Evolutionary conservation across 2,113 vertebrate genomes (phyloP).

Genomic region (Protomyctophum bolini): DNA sequence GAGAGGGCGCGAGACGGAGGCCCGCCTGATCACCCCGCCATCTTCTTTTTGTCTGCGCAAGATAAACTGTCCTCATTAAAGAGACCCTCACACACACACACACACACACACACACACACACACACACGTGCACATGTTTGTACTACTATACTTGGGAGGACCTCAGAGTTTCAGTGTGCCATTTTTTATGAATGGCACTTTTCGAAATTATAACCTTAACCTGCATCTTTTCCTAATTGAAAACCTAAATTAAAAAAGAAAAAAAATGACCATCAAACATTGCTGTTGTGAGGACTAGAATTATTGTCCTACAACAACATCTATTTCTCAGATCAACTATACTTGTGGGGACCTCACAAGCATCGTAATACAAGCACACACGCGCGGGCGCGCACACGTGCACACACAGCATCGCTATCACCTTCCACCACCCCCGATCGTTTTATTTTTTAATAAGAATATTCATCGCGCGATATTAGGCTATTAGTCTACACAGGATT

Average conservation of each 20-base stretch:
- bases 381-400: neutral
- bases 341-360: no score
- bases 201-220: no score
- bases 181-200: no score
- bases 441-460: conserved; percentile 52
- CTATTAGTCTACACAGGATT: conserved; percentile 68
- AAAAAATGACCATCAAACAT: no score
- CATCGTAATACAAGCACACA: neutral
- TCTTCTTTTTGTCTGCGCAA: conserved; percentile 50
- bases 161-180: no score
- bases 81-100: conserved; percentile 15
- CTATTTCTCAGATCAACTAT: no score
- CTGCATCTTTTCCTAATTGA: no score
- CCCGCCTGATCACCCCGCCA: conserved; percentile 21
- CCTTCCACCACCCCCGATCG: neutral
- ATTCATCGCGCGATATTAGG: conserved; percentile 75
- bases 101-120: neutral
- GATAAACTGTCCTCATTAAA: conserved; percentile 69
- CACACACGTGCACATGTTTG: no score
- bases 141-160: no score
- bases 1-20: conserved; percentile 6
- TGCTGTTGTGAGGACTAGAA: no score
- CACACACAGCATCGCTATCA: neutral
- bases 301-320: no score
- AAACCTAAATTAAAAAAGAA: no score